phyloP scores from a whole-genome alignment of 1,140 invertebrate species.

The Sinonovacula constricta region DNA sequence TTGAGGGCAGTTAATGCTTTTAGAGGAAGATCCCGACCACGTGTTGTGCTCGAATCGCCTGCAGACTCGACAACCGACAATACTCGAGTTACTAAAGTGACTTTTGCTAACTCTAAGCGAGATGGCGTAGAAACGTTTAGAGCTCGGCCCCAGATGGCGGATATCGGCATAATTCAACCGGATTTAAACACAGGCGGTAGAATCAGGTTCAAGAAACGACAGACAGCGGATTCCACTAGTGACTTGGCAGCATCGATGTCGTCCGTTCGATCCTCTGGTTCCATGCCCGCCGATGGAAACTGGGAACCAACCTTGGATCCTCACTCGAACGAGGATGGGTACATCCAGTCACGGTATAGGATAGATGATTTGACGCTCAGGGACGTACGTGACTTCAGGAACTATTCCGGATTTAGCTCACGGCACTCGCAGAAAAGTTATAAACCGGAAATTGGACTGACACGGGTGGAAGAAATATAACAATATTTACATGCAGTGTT shows the following conservation, averaged over 20 bases:
- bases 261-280: conserved; percentile 19
- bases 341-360: neutral
- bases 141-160: conserved; percentile 41
- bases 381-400: neutral
- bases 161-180: conserved; percentile 26
- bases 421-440: conserved; percentile 3
- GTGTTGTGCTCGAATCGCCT: conserved; percentile 41
- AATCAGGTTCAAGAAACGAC: conserved; percentile 7
- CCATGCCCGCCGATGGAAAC: conserved; percentile 25
- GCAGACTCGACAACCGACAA: conserved; percentile 26
- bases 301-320: conserved; percentile 49
- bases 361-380: neutral
- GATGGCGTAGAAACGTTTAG: conserved; percentile 10
- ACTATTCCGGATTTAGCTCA: conserved; percentile 31
- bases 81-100: conserved; percentile 3
- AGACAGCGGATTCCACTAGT: conserved; percentile 6
- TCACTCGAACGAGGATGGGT: neutral
- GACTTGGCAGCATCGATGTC: conserved; percentile 23
- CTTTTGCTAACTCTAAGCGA: conserved; percentile 24
- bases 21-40: neutral
- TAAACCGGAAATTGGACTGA: conserved; percentile 20
- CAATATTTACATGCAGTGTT: no score
- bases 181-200: neutral
- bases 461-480: conserved; percentile 42
- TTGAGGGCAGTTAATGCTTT: neutral